Conservation (phyloP, 2,797 vertebrate genomes). For the Carapus acus region DNA sequence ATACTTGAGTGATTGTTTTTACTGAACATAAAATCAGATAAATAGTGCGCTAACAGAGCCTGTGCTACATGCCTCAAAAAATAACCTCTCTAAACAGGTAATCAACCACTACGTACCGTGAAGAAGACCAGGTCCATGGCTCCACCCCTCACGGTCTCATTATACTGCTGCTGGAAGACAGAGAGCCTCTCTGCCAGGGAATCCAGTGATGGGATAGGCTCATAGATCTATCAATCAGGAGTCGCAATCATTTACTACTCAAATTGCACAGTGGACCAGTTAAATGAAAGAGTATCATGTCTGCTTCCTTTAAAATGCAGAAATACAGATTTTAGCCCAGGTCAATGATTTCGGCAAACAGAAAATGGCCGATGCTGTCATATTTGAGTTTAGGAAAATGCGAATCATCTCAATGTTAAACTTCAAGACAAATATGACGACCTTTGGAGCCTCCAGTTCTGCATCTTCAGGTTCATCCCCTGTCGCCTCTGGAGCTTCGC, state of each 20-base stretch:
- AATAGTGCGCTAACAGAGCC: no score
- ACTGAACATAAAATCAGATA: no score
- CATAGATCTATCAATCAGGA: constrained; percentile 68
- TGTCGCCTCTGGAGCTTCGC: constrained; percentile 69
- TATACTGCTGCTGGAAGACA: constrained; percentile 76
- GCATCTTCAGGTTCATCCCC: constrained; percentile 74
- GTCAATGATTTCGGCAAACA: no score
- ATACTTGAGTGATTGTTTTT: neutral
- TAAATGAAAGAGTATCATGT: neutral
- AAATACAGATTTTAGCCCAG: no score
- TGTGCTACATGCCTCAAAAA: no score
- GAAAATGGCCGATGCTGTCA: no score
- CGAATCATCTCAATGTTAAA: no score
- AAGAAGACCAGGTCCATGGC: constrained; percentile 84
- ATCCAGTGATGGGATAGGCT: constrained; percentile 74
- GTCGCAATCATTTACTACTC: neutral
- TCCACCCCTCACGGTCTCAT: constrained; percentile 74
- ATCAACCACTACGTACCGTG: constrained; percentile 59
- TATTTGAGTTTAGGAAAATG: no score
- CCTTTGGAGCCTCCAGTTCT: constrained; percentile 75
- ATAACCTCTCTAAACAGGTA: neutral
- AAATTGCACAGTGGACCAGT: neutral
- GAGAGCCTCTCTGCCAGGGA: constrained; percentile 69
- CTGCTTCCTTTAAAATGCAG: no score
- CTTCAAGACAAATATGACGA: constrained; percentile 1